phyloP scores from a whole-genome alignment of 2,113 vertebrate genomes.

The Ginglymostoma cirratum region DNA sequence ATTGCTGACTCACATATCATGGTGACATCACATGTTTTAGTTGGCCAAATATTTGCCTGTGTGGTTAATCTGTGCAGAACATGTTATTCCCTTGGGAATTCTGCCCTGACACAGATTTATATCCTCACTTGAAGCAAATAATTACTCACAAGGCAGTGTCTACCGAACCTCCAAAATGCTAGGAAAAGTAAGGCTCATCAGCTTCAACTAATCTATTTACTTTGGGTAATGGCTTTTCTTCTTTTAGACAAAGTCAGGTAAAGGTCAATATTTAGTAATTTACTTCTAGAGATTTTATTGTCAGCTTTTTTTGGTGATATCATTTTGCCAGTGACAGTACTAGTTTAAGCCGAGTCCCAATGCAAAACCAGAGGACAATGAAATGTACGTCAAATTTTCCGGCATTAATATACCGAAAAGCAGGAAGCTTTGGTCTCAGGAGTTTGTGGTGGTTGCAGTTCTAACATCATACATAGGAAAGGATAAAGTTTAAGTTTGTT shows the following conservation, averaged over 20 bases:
- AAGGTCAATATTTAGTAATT: background rate
- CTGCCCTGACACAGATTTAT: conserved; percentile 27
- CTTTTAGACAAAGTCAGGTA: background rate
- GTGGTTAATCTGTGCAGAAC: background rate
- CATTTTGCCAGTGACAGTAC: background rate
- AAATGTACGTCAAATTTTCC: background rate
- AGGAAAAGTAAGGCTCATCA: conserved; percentile 9
- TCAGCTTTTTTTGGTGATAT: background rate
- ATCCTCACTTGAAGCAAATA: background rate
- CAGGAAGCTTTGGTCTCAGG: background rate
- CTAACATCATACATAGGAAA: background rate
- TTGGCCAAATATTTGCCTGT: conserved; percentile 25
- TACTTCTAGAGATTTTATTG: background rate
- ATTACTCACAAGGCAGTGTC: background rate
- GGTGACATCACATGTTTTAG: background rate
- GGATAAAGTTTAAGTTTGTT: background rate
- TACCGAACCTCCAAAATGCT: background rate
- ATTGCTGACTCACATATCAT: background rate
- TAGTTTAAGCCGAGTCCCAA: background rate
- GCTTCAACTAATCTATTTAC: background rate
- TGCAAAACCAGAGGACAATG: background rate
- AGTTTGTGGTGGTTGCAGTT: too few relatives aligned
- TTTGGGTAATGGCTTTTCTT: background rate
- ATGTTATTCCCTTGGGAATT: conserved; percentile 34
- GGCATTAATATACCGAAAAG: background rate